These are phyloP conservation scores for Steromphala cineraria DNA, from an alignment of 2,888 invertebrate genomes.

Conservation along the genomic window DNA sequence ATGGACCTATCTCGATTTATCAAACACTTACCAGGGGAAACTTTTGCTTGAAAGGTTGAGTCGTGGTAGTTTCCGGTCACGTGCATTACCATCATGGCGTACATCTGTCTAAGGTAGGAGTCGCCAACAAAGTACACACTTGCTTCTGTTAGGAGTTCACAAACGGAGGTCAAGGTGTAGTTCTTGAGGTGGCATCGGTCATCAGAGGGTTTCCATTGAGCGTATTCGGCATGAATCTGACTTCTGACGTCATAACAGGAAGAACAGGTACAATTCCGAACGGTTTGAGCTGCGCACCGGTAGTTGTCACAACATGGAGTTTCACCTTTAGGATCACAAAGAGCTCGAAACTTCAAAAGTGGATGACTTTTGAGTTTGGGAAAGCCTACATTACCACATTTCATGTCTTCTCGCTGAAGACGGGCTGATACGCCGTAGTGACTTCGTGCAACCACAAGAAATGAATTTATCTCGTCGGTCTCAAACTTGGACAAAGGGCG, in stretches of 20 bases:
- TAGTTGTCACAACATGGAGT: slow-evolving; percentile 21
- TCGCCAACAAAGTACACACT: not conserved
- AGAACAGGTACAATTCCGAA: slow-evolving; percentile 3
- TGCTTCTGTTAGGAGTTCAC: not conserved
- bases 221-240: slow-evolving; percentile 22
- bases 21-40: not conserved
- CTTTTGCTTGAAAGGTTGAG: not conserved
- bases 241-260: slow-evolving; percentile 22
- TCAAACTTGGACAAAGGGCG: not conserved
- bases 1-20: no score
- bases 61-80: not conserved
- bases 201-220: slow-evolving; percentile 19
- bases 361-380: not conserved
- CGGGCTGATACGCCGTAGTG: not conserved
- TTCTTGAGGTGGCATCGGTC: slow-evolving; percentile 11
- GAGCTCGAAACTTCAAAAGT: slow-evolving; percentile 4
- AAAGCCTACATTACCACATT: not conserved
- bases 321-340: slow-evolving; percentile 20
- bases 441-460: not conserved
- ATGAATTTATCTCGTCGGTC: not conserved
- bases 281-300: not conserved
- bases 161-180: not conserved
- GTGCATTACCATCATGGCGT: not conserved
- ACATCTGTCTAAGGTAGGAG: slow-evolving; percentile 1
- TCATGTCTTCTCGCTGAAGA: not conserved